Base-by-base conservation (phyloP, 2,797 vertebrate genomes). In the Carapus acus region DNA sequence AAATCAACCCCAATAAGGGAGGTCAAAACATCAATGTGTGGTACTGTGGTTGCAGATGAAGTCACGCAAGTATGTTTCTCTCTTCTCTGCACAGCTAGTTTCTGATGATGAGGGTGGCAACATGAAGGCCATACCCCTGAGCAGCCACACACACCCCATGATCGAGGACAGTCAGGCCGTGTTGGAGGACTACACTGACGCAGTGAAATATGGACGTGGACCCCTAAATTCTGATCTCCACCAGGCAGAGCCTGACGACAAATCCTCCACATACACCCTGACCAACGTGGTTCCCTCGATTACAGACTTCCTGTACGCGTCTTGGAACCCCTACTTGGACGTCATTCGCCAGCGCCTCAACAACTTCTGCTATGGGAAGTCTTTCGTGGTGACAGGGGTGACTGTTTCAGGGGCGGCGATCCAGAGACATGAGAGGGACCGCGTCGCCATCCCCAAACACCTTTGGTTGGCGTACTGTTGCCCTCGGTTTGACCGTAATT, bases 381-480 rank as follows among this genome's bases (percentile, higher is more conserved):
- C 83, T 15, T 88, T 82, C 58, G 39, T 88, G 22, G 83, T 87
- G 45, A 79, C 83, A 0, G 86, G 86, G 29, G 81, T 77, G 21
- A 83, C 77, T 0, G 9, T 77, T 22, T 80, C 85, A 1, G 80
- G 80, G 43, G 36, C 36, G 1, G 59, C 54, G 14, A 67, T 88
- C 23, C 71, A 47, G 31, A 69, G 79, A 53, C 74, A 67, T 9
- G 75, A 71, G 19, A 69, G 62, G 34, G 68, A 81, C 15, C 79
- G 82, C 1, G 36, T 88, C 19, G 71, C 59, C 2, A 41, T 86
- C 42, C 85, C 86, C 1, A 81, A 83, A 40, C 58, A 86, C 24
- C 8, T 88, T 19, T 88, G 86, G 86, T 56, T 85, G 43, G 83
- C 84, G 2, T 88, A 88, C 71, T 88, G 87, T 77, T 88, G 85